Conservation (phyloP, 2,797 vertebrate species). For the Dallia pectoralis region DNA sequence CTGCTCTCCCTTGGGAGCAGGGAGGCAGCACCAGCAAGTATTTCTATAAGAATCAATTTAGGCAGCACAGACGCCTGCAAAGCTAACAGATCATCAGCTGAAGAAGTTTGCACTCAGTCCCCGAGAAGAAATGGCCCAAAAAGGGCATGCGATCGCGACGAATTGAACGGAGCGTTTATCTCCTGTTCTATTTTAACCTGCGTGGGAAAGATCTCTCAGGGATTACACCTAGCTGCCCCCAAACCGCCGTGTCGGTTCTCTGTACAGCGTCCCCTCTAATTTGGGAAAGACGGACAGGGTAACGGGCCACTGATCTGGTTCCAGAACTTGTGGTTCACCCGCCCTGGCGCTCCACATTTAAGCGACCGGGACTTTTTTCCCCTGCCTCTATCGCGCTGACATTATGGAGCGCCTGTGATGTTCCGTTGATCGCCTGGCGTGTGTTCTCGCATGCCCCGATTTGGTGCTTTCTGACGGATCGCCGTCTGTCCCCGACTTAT, state of each 20-base stretch:
- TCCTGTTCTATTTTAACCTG: conserved; percentile 63
- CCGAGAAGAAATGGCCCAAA: conserved; percentile 33
- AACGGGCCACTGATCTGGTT: conserved; percentile 46
- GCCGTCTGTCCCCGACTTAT: neutral
- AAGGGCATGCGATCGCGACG: conserved; percentile 21
- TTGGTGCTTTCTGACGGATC: neutral
- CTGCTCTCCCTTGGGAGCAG: too few relatives aligned
- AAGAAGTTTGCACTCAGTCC: too few relatives aligned
- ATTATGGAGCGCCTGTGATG: neutral
- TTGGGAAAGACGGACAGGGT: conserved; percentile 70
- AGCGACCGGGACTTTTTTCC: conserved; percentile 34
- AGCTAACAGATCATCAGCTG: too few relatives aligned
- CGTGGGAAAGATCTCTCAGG: conserved; percentile 59
- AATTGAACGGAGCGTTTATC: conserved; percentile 36
- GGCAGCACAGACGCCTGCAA: too few relatives aligned
- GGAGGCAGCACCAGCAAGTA: too few relatives aligned
- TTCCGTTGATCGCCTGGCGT: neutral
- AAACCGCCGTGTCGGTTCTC: conserved; percentile 68
- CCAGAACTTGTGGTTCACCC: conserved; percentile 64
- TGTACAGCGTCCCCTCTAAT: conserved; percentile 71
- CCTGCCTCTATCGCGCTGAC: neutral
- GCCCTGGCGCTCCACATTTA: conserved; percentile 57
- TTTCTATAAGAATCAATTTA: too few relatives aligned
- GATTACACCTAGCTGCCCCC: conserved; percentile 56
- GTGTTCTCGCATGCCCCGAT: neutral